phyloP scores from a whole-genome alignment of 2,888 invertebrate species.

The Zhengitettix transpicula region DNA sequence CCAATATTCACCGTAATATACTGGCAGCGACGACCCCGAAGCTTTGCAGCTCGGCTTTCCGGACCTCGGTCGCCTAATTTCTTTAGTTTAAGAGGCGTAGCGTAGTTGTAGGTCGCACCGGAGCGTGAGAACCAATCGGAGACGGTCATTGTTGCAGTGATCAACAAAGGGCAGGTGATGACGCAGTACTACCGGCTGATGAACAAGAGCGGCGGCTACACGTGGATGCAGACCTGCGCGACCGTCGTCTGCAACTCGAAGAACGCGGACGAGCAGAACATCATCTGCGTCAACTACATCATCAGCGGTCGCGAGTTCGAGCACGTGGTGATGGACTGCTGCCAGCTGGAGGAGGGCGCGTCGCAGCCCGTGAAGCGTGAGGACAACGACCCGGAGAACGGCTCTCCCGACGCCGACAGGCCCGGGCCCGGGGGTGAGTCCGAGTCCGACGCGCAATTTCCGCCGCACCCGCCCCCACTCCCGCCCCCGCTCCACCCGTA shows the following conservation, averaged over 20 bases:
- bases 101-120: too few relatives aligned
- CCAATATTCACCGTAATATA: too few relatives aligned
- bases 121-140: too few relatives aligned
- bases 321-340: conserved; percentile 84
- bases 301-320: conserved; percentile 82
- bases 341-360: conserved; percentile 64
- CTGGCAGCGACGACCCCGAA: neutral
- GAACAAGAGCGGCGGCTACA: conserved; percentile 91
- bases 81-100: too few relatives aligned
- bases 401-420: conserved; percentile 72
- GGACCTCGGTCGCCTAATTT: too few relatives aligned
- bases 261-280: conserved; percentile 91
- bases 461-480: too few relatives aligned
- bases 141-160: conserved; percentile 45
- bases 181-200: conserved; percentile 91
- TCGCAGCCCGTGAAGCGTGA: conserved; percentile 62
- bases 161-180: conserved; percentile 90
- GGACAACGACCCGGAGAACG: conserved; percentile 77
- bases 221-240: conserved; percentile 94
- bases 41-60: neutral
- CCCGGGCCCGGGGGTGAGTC: conserved; percentile 26
- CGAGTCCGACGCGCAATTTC: too few relatives aligned
- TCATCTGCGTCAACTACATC: conserved; percentile 93
- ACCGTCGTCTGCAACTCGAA: conserved; percentile 91
- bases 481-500: too few relatives aligned